Evolutionary conservation across 1,140 invertebrate species (phyloP).

Genomic region (Pachypsylla venusta): DNA sequence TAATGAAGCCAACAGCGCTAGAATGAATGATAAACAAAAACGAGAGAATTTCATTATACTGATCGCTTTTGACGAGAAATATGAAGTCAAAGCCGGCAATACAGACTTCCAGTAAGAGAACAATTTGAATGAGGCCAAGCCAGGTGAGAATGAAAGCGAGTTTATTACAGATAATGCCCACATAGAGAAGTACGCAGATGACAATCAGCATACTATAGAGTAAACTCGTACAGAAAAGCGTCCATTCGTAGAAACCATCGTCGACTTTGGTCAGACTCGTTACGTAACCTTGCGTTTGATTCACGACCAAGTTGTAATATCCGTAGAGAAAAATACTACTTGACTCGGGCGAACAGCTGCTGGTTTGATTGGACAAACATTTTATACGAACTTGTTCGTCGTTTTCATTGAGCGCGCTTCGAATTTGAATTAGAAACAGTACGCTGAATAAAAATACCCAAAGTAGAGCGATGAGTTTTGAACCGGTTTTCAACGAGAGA

Average conservation of each 20-base stretch:
- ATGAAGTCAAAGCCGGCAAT: background rate
- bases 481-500: conserved; percentile 1
- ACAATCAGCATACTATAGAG: background rate
- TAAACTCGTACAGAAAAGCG: background rate
- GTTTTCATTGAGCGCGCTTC: background rate
- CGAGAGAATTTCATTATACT: background rate
- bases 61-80: background rate
- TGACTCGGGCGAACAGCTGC: background rate
- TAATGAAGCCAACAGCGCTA: background rate
- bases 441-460: background rate
- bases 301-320: background rate
- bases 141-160: background rate
- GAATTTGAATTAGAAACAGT: background rate
- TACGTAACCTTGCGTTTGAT: background rate
- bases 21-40: background rate
- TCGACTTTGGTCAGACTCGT: background rate
- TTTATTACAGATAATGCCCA: background rate
- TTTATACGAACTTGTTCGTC: background rate
- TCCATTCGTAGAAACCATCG: background rate
- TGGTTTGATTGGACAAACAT: background rate
- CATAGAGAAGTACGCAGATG: background rate
- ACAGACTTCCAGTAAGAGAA: background rate
- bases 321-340: background rate
- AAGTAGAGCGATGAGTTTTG: background rate
- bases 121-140: background rate